These are phyloP conservation scores for Procapra przewalskii DNA, from an alignment of 2,113 vertebrate genomes.

Conservation along the genomic window DNA sequence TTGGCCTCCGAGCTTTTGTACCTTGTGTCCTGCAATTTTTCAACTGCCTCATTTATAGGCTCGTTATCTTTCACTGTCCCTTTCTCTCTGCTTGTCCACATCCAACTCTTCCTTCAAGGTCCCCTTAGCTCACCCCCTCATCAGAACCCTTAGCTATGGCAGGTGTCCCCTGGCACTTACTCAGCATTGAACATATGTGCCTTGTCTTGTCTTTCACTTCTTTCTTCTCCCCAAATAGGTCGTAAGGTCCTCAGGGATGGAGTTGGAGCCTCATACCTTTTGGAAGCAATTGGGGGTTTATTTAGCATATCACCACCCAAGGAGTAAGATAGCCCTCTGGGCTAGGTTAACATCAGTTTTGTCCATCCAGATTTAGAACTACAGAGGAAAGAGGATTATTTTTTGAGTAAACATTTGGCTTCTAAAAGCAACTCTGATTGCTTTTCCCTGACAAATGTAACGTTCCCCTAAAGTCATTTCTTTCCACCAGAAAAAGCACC, in stretches of 20 bases:
- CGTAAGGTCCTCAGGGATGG: neutral
- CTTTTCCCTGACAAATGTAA: neutral
- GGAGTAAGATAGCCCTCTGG: neutral
- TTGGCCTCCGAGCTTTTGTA: neutral
- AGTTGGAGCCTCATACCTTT: neutral
- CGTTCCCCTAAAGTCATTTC: neutral
- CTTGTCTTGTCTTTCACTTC: neutral
- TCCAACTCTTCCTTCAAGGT: neutral
- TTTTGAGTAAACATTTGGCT: conserved; percentile 12
- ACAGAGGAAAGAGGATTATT: neutral
- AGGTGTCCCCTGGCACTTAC: no score
- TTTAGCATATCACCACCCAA: neutral
- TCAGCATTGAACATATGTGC: neutral
- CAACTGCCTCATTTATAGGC: neutral
- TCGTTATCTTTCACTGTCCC: rapidly evolving
- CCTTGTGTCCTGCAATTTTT: neutral
- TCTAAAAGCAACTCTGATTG: conserved; percentile 36
- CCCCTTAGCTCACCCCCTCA: neutral
- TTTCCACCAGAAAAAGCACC: neutral
- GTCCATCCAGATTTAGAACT: neutral
- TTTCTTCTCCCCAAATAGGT: neutral
- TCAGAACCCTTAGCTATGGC: neutral
- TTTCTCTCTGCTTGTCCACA: neutral
- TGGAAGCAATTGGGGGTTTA: neutral
- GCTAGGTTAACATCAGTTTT: neutral